phyloP scores from a whole-genome alignment of 2,113 vertebrate genomes.

The Sprattus sprattus region DNA sequence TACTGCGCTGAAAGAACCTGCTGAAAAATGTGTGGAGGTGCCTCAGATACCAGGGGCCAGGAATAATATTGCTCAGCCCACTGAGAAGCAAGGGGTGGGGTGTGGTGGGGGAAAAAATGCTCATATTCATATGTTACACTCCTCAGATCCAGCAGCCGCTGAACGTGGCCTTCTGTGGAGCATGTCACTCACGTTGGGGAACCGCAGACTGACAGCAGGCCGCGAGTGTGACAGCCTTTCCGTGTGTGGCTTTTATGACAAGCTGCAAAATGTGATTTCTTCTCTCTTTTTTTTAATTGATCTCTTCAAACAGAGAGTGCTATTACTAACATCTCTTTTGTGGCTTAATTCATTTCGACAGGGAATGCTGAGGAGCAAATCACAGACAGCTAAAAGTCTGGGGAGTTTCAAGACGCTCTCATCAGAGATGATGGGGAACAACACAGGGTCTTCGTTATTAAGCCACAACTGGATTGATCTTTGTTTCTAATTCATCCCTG shows the following conservation, averaged over 20 bases:
- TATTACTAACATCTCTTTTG: background rate
- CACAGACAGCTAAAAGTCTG: background rate
- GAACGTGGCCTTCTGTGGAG: constrained; percentile 28
- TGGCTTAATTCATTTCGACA: constrained; percentile 28
- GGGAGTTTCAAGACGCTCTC: background rate
- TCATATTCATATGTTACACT: constrained; percentile 56
- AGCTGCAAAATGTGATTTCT: constrained; percentile 3
- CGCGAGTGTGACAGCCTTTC: background rate
- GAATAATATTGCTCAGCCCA: constrained; percentile 56
- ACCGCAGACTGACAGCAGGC: constrained; percentile 19
- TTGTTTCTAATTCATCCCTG: background rate
- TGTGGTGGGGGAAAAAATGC: constrained; percentile 28
- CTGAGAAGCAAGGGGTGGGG: constrained; percentile 28
- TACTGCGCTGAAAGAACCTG: constrained; percentile 50
- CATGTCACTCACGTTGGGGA: background rate
- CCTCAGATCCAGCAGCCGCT: constrained; percentile 36
- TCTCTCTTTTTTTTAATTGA: background rate
- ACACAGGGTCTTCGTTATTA: constrained; percentile 10
- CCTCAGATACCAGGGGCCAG: constrained; percentile 53
- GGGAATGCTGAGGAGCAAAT: background rate
- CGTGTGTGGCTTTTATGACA: background rate
- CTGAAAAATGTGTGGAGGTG: constrained; percentile 54
- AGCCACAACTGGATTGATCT: background rate
- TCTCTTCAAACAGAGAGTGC: constrained; percentile 25
- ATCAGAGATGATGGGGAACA: background rate